Evolutionary conservation across 2,888 invertebrate genomes (phyloP).

Genomic region (Dynastes hyllus): DNA sequence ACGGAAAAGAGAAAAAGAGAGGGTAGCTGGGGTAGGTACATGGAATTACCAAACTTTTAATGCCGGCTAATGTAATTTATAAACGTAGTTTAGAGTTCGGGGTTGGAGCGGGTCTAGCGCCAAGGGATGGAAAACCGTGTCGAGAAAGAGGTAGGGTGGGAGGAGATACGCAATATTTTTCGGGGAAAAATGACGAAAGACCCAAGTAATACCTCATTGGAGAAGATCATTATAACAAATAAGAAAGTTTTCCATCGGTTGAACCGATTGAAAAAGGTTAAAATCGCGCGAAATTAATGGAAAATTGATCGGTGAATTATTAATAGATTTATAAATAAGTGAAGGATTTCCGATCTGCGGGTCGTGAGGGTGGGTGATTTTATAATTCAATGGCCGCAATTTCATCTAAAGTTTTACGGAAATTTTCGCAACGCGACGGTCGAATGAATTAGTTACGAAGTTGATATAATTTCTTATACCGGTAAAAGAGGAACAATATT

Average conservation of each 20-base stretch:
- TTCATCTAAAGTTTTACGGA: slow-evolving; percentile 19
- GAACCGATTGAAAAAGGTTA: not conserved
- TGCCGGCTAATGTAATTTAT: slow-evolving; percentile 41
- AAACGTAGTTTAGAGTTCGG: slow-evolving; percentile 41
- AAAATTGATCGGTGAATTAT: slow-evolving; percentile 39
- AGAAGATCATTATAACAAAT: slow-evolving; percentile 26
- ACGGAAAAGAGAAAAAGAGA: not conserved
- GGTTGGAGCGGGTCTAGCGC: not conserved
- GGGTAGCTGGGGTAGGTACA: slow-evolving; percentile 18
- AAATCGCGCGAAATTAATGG: slow-evolving; percentile 27
- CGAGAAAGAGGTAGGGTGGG: not conserved
- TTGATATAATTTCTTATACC: slow-evolving; percentile 15
- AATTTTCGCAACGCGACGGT: slow-evolving; percentile 5
- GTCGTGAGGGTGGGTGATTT: slow-evolving; percentile 3
- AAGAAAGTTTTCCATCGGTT: slow-evolving; percentile 33
- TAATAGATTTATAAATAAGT: slow-evolving; percentile 36
- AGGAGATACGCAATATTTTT: not conserved
- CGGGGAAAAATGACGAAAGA: slow-evolving; percentile 20
- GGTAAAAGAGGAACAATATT: not conserved
- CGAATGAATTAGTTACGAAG: slow-evolving; percentile 20
- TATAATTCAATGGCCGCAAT: slow-evolving; percentile 30
- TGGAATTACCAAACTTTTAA: slow-evolving; percentile 44
- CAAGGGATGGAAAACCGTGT: not conserved
- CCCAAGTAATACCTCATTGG: slow-evolving; percentile 31
- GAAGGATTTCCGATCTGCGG: slow-evolving; percentile 25